Evolutionary conservation across 2,113 vertebrate genomes (phyloP).

Genomic region (Psettodes erumei): DNA sequence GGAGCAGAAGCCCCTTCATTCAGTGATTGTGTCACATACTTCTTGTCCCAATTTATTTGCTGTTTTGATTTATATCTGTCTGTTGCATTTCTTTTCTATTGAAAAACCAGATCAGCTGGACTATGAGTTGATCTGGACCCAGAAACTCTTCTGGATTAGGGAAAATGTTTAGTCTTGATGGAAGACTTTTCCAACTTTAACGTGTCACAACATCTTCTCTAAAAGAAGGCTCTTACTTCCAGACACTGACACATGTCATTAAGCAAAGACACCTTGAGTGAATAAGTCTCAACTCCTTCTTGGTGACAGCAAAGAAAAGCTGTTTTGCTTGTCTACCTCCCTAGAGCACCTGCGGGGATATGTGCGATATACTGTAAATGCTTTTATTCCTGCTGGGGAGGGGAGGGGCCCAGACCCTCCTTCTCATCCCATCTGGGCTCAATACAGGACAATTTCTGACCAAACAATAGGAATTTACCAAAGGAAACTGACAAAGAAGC

Average conservation of each 20-base stretch:
- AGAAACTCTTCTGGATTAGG: too few species aligned
- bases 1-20: too few species aligned
- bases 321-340: background rate
- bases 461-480: conserved; percentile 40
- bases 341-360: background rate
- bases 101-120: too few species aligned
- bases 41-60: background rate
- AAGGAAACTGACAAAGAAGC: too few species aligned
- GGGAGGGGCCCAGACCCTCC: conserved; percentile 15
- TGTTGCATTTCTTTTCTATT: background rate
- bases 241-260: background rate
- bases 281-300: background rate
- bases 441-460: conserved; percentile 26
- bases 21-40: background rate
- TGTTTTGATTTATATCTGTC: background rate
- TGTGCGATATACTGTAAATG: conserved; percentile 20
- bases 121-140: too few species aligned
- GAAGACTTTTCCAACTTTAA: too few species aligned
- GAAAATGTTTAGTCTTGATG: too few species aligned
- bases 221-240: background rate
- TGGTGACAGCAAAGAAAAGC: background rate
- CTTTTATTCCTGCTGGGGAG: conserved; percentile 2
- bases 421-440: conserved; percentile 30
- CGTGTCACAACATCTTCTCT: background rate
- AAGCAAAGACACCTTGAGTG: background rate